phyloP scores from a whole-genome alignment of 2,797 vertebrate genomes.

The Anguilla pacifica region DNA sequence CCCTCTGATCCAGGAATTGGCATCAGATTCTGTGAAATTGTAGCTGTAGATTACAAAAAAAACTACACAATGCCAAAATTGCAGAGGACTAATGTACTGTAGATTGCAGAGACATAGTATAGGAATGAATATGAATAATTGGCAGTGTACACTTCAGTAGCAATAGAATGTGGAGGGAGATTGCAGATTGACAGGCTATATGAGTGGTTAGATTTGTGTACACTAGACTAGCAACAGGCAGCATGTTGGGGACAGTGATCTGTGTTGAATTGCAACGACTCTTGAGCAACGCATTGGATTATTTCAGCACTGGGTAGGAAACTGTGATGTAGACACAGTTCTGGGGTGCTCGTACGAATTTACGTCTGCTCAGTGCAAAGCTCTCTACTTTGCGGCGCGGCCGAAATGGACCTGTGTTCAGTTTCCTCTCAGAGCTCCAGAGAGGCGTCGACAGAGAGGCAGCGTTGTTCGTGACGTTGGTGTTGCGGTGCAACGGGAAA shows the following conservation, averaged over 20 bases:
- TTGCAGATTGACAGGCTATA: not conserved
- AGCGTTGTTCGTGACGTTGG: not conserved
- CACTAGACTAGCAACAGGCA: not conserved
- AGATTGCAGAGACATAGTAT: not conserved
- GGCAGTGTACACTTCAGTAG: not conserved
- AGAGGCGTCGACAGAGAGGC: constrained; percentile 5
- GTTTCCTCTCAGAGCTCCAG: constrained; percentile 46
- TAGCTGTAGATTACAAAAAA: not conserved
- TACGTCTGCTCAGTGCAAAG: constrained; percentile 36
- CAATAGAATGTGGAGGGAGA: not conserved
- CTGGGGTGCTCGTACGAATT: constrained; percentile 9
- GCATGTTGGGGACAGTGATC: too few relatives aligned
- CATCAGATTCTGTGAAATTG: not conserved
- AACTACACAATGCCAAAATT: not conserved
- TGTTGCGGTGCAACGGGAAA: constrained; percentile 9
- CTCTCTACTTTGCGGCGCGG: constrained; percentile 20
- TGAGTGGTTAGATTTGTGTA: not conserved
- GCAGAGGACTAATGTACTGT: not conserved
- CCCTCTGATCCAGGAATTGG: constrained; percentile 9
- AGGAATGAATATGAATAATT: not conserved
- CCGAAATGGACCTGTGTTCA: constrained; percentile 51
- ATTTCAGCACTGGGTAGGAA: not conserved
- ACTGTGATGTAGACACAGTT: not conserved
- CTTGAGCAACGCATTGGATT: not conserved
- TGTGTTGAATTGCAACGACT: not conserved